Conservation (phyloP, 2,113 vertebrate genomes). For the Chaetorhynchus papuensis region DNA sequence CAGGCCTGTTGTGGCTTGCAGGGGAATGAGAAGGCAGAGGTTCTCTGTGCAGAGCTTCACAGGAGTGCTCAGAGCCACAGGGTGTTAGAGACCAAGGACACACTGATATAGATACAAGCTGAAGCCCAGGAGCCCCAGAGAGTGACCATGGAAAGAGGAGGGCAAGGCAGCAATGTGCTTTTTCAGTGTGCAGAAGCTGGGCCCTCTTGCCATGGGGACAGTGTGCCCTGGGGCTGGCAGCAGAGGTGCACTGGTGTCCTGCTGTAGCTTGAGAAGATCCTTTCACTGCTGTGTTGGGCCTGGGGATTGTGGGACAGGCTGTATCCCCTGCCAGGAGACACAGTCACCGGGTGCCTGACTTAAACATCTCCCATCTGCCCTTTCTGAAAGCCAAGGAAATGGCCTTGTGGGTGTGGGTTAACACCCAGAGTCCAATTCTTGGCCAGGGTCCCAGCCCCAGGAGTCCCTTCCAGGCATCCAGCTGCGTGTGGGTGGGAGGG, state of each 20-base stretch:
- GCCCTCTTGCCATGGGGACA: neutral
- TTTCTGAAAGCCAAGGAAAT: neutral
- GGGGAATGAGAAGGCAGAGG: neutral
- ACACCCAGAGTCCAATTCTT: neutral
- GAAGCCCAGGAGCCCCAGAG: neutral
- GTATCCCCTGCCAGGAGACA: neutral
- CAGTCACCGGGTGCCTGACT: neutral
- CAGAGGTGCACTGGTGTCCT: neutral
- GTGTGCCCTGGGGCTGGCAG: neutral
- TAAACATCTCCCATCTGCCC: neutral
- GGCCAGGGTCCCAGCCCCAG: neutral
- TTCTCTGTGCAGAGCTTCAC: neutral
- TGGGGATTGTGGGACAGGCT: neutral
- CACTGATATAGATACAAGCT: neutral
- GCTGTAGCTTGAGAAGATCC: neutral
- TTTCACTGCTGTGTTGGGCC: neutral
- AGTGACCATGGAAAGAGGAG: neutral
- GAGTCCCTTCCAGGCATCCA: neutral
- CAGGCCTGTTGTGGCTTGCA: neutral
- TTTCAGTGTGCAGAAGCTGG: neutral
- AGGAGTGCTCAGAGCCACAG: neutral
- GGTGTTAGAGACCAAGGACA: neutral
- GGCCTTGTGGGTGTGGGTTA: neutral
- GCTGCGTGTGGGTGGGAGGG: fast-evolving
- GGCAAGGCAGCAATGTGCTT: neutral